A percentile compares a stretch with the other conserved stretches of the same genome.
Conservation (phyloP, 2,113 vertebrate species). For the Orcinus orca region DNA sequence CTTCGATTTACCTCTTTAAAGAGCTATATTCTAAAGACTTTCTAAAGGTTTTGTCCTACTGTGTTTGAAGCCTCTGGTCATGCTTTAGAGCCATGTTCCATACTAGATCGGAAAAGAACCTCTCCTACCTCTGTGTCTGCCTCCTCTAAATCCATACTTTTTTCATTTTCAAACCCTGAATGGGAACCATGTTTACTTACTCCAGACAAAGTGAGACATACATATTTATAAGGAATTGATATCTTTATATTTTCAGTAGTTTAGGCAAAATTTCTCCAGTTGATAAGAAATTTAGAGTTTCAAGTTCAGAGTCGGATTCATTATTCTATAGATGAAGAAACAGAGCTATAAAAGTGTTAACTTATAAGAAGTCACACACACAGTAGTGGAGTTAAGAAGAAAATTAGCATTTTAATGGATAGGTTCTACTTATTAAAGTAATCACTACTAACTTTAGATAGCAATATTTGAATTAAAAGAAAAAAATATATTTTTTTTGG, state of each 20-base stretch:
- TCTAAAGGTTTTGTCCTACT: neutral
- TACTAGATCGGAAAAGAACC: neutral
- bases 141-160: neutral
- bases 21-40: neutral
- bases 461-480: neutral
- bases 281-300: slow-evolving; percentile 26
- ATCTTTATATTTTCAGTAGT: neutral
- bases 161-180: slow-evolving; percentile 34
- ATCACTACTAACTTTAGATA: neutral
- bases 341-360: slow-evolving; percentile 23
- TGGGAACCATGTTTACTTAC: neutral
- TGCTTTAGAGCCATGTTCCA: neutral
- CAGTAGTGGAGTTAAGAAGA: neutral
- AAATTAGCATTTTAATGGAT: slow-evolving; percentile 37
- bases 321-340: slow-evolving; percentile 32
- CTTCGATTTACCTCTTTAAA: neutral
- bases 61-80: neutral
- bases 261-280: slow-evolving; percentile 1
- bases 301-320: neutral
- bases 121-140: neutral
- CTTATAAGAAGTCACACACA: neutral
- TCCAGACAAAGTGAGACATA: neutral
- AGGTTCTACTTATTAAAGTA: slow-evolving; percentile 12
- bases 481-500: neutral
- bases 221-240: neutral